phyloP scores from a whole-genome alignment of 1,140 invertebrate genomes.

The Ceratosolen solmsi region DNA sequence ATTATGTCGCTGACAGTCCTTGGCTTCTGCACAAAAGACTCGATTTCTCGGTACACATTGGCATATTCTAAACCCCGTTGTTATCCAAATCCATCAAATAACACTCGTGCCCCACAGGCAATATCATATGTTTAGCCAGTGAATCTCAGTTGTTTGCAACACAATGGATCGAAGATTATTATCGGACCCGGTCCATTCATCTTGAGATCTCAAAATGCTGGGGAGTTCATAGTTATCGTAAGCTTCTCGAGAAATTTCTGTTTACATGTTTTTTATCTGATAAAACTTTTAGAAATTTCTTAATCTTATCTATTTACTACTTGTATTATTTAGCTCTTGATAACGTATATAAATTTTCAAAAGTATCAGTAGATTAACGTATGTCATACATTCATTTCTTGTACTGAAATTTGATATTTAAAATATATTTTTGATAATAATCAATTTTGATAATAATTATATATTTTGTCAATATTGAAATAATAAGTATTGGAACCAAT shows the following conservation, averaged over 20 bases:
- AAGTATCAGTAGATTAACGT: too few species aligned
- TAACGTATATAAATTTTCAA: too few species aligned
- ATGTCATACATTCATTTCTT: too few species aligned
- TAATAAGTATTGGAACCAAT: too few species aligned
- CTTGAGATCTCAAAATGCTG: not conserved
- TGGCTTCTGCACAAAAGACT: slow-evolving; percentile 54
- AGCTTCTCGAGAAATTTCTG: not conserved
- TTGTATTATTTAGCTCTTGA: not conserved
- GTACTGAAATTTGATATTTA: too few species aligned
- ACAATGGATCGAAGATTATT: not conserved
- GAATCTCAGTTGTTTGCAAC: not conserved
- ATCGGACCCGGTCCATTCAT: not conserved
- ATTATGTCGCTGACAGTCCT: slow-evolving; percentile 45
- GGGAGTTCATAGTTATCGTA: not conserved
- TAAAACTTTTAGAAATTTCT: not conserved
- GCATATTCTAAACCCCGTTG: not conserved
- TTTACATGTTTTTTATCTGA: not conserved
- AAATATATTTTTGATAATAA: too few species aligned
- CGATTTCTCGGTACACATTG: slow-evolving; percentile 26
- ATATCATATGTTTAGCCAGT: slow-evolving; percentile 3
- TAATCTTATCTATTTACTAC: not conserved
- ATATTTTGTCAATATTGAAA: too few species aligned
- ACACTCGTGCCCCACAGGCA: too few species aligned
- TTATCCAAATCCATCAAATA: not conserved
- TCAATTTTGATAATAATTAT: too few species aligned